Base-by-base conservation (phyloP, 2,113 vertebrate species). In the Ptychochromis oligacanthus region DNA sequence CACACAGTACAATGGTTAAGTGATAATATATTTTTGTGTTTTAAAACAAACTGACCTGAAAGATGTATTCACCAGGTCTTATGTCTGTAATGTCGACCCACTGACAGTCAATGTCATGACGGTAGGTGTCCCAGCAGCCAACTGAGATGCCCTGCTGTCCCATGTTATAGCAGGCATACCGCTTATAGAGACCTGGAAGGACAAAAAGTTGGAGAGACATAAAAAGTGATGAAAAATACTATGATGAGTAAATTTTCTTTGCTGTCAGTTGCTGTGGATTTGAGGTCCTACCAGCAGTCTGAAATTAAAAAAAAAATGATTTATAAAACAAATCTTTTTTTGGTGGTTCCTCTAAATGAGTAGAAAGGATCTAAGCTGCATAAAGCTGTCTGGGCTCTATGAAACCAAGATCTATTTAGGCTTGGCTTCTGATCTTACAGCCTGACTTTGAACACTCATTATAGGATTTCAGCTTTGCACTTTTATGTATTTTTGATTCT, bases 101-200 rank as follows among this genome's bases (percentile, higher is more conserved):
- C 84, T 99, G 98, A 92, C 98, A 99, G 93, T 99, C 98, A 0
- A 99, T 99, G 89, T 99, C 98, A 1, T 99, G 98, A 75, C 98
- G 97, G 89, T 99, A 99, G 2, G 98, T 99, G 84, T 99, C 98
- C 97, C 97, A 99, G 96, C 98, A 99, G 67, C 98, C 97, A 2
- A 97, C 96, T 0, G 96, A 96, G 93, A 99, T 97, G 5, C 98
- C 98, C 87, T 99, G 98, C 49, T 99, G 97, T 18, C 98, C 98
- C 93, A 99, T 99, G 95, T 99, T 99, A 91, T 97, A 98, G 36
- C 98, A 99, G 2, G 97, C 94, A 0, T 96, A 99, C 15, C 96
- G 96, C 80, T 97, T 97, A 57, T 97, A 95, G 59, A 97, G 82
- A 56, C 98, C 98, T 95, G 60, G 17, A n/a, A n/a, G 40, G 9